Conservation (phyloP, 2,113 vertebrate species). For the Polypterus senegalus region DNA sequence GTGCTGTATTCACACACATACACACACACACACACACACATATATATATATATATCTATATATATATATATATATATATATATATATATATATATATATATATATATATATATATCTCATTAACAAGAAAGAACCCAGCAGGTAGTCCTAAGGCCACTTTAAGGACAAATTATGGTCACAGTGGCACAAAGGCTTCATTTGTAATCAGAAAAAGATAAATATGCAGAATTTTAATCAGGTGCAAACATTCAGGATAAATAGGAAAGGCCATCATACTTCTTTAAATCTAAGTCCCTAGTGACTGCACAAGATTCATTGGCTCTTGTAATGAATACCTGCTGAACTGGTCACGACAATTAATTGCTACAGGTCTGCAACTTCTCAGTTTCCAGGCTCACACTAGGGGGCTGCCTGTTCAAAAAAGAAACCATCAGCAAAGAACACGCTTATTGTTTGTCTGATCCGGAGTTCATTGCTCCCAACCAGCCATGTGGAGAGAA, state of each 20-base stretch:
- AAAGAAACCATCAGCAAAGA: background rate
- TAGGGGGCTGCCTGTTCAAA: constrained; percentile 2
- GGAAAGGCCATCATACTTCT: background rate
- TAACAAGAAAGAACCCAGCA: background rate
- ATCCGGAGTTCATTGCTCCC: no score
- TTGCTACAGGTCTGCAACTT: background rate
- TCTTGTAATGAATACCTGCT: constrained; percentile 1
- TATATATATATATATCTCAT: no score
- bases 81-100: no score
- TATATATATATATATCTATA: no score
- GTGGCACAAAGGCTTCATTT: constrained; percentile 8
- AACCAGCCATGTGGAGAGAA: no score
- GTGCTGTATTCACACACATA: no score
- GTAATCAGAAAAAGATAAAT: constrained; percentile 2
- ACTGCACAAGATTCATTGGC: background rate
- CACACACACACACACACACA: no score
- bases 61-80: no score
- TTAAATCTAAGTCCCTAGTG: constrained; percentile 3
- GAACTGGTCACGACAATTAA: constrained; percentile 2
- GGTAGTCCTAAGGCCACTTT: constrained; percentile 1
- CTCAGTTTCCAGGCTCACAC: constrained; percentile 2
- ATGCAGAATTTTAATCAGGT: background rate
- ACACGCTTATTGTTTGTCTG: background rate
- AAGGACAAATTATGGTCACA: constrained; percentile 22
- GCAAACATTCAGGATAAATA: constrained; percentile 4